These are phyloP conservation scores for chimpanzee (Pan troglodytes) DNA, from an alignment of 2,113 vertebrate species.

Conservation along the genomic window NHGRI_mPanTro3-v2.1_pri NC_072408.2:44677501-44678000, in stretches of 20 bases:
- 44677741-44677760: not conserved
- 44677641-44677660: slow-evolving; percentile 31
- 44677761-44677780: not conserved
- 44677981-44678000: not conserved
- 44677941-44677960: not conserved
- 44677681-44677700: not conserved
- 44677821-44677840: slow-evolving; percentile 80
- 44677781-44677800: not conserved
- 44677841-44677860: slow-evolving; percentile 86
- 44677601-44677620: not conserved
- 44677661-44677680: slow-evolving; percentile 13
- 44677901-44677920: not conserved
- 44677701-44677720: slow-evolving; percentile 4
- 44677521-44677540: slow-evolving; percentile 40
- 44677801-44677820: not conserved
- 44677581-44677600: slow-evolving; percentile 6
- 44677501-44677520: slow-evolving; percentile 52
- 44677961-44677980: not conserved
- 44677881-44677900: not conserved
- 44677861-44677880: slow-evolving; percentile 57
- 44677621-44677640: not conserved
- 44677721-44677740: not conserved
- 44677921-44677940: not conserved
- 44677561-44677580: not conserved
- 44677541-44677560: slow-evolving; percentile 12